phyloP scores from a whole-genome alignment of 1,140 invertebrate species.

The Lerema accius region DNA sequence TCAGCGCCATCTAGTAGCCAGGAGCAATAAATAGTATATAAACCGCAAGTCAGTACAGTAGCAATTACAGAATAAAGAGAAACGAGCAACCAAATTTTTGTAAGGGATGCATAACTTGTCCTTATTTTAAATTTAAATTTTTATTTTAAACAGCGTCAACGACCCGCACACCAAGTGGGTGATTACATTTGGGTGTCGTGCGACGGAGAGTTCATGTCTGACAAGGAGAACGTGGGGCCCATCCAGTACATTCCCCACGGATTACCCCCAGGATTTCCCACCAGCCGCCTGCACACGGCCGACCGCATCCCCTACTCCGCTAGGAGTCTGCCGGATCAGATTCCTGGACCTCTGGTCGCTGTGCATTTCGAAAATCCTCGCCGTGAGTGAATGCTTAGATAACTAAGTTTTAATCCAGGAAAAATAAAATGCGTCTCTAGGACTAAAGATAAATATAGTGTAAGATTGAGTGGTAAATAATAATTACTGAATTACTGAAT shows the following conservation, averaged over 20 bases:
- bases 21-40: background rate
- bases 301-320: slow-evolving; percentile 87
- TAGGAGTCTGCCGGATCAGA: slow-evolving; percentile 88
- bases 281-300: slow-evolving; percentile 85
- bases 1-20: too few relatives aligned
- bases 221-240: slow-evolving; percentile 94
- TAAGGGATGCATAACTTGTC: too few relatives aligned
- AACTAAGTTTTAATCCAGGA: too few relatives aligned
- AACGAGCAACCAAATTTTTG: too few relatives aligned
- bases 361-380: slow-evolving; percentile 92
- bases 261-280: slow-evolving; percentile 87
- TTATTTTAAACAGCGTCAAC: slow-evolving; percentile 45
- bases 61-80: slow-evolving; percentile 2
- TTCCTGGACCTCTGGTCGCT: slow-evolving; percentile 93
- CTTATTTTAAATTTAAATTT: background rate
- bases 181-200: slow-evolving; percentile 93
- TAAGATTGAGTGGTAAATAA: too few relatives aligned
- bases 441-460: too few relatives aligned
- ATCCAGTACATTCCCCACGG: slow-evolving; percentile 90
- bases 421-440: too few relatives aligned
- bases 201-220: slow-evolving; percentile 93
- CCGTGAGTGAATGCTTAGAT: slow-evolving; percentile 85
- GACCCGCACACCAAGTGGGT: slow-evolving; percentile 65
- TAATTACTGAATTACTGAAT: too few relatives aligned
- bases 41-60: background rate